phyloP scores from a whole-genome alignment of 2,113 vertebrate species.

The Pollimyrus isidori region DNA sequence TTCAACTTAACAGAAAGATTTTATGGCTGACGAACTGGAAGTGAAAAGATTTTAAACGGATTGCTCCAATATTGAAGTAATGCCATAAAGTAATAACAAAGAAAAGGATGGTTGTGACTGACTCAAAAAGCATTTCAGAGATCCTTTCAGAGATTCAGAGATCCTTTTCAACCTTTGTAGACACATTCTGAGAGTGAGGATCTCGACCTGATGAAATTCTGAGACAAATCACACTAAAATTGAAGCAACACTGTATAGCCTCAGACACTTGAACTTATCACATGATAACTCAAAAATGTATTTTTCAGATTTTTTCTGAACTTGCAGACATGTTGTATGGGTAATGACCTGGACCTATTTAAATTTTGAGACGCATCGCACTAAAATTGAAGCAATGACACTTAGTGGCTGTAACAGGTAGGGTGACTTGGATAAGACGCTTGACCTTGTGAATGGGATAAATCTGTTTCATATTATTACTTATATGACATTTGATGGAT shows the following conservation, averaged over 20 bases:
- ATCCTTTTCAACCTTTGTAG: background rate
- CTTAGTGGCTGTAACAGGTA: background rate
- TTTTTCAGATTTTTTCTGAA: background rate
- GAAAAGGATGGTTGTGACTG: background rate
- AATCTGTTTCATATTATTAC: background rate
- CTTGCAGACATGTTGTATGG: background rate
- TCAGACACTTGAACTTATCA: background rate
- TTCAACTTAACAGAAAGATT: background rate
- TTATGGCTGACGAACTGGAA: background rate
- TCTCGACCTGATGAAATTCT: background rate
- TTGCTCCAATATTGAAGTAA: background rate
- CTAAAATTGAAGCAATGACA: background rate
- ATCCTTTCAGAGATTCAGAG: no score
- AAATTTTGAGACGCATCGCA: background rate
- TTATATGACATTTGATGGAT: background rate
- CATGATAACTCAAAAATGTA: background rate
- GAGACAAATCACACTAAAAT: background rate
- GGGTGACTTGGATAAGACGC: background rate
- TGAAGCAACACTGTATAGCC: background rate
- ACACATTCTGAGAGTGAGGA: background rate
- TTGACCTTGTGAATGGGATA: background rate
- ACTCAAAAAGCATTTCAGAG: background rate
- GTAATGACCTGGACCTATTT: background rate
- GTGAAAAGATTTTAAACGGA: background rate
- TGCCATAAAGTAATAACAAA: background rate